Percentiles rank a stretch among this genome's conserved stretches.
These are phyloP conservation scores for Cisticola juncidis DNA, from an alignment of 2,113 vertebrate genomes.

Conservation along the genomic window DNA sequence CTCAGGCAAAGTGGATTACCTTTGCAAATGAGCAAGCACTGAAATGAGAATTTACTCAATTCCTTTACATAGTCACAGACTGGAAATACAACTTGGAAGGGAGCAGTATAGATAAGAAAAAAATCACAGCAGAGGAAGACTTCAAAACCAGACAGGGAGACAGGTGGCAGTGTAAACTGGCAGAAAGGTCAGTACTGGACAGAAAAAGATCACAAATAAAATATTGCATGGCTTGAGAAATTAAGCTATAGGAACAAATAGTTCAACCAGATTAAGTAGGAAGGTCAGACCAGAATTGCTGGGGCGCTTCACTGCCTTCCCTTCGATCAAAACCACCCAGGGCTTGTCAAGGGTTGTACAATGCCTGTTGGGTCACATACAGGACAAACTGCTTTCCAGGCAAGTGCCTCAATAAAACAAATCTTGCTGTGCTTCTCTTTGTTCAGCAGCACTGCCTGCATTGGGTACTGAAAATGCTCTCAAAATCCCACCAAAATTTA, in stretches of 20 bases:
- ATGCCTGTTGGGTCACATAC: neutral
- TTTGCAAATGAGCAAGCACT: slow-evolving; percentile 5
- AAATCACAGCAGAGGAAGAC: neutral
- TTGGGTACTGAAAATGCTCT: neutral
- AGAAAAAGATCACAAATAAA: neutral
- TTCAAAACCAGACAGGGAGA: neutral
- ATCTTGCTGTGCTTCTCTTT: neutral
- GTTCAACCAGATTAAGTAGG: neutral
- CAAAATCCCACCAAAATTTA: neutral
- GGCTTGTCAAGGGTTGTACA: neutral
- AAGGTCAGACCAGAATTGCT: neutral
- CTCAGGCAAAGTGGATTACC: slow-evolving; percentile 21
- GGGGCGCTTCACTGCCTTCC: neutral
- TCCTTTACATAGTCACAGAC: neutral
- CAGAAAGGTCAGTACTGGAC: neutral
- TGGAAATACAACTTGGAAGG: neutral
- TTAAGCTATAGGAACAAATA: neutral
- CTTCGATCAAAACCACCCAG: neutral
- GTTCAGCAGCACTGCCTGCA: neutral
- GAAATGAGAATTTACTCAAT: neutral
- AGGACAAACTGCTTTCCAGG: neutral
- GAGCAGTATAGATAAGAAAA: neutral
- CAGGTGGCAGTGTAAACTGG: neutral
- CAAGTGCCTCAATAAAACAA: neutral
- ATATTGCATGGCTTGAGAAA: fast-evolving